phyloP scores from a whole-genome alignment of 2,888 invertebrate genomes.

The Apantesis nais region DNA sequence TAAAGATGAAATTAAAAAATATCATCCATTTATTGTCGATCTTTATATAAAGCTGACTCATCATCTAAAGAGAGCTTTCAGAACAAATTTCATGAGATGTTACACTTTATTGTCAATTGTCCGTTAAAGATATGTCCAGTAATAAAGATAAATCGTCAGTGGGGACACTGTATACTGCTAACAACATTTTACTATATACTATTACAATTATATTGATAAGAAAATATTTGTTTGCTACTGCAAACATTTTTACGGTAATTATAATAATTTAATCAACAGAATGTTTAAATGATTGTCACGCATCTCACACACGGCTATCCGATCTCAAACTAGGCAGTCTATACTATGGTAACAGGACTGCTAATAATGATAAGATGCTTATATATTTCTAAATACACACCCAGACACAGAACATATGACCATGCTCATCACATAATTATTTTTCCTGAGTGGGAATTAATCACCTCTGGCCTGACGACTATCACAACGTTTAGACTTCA shows the following conservation, averaged over 20 bases:
- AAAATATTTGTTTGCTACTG: not conserved
- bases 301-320: too few relatives aligned
- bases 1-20: not conserved
- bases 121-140: constrained; percentile 2
- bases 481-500: too few relatives aligned
- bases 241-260: not conserved
- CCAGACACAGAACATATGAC: too few relatives aligned
- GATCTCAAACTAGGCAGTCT: too few relatives aligned
- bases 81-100: not conserved
- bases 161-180: not conserved
- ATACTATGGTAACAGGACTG: too few relatives aligned
- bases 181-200: not conserved
- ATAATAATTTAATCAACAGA: not conserved
- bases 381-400: too few relatives aligned
- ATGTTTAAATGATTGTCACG: too few relatives aligned
- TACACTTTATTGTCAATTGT: not conserved
- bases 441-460: too few relatives aligned
- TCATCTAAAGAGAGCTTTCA: not conserved
- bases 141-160: constrained; percentile 2
- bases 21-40: not conserved
- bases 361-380: too few relatives aligned
- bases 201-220: not conserved
- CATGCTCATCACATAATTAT: too few relatives aligned
- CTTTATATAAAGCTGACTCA: not conserved
- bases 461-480: too few relatives aligned